Evolutionary conservation across 2,888 invertebrate genomes (phyloP), one percentile per base, ranked within the genome.

Genomic region (Nysson spinosus): DNA sequence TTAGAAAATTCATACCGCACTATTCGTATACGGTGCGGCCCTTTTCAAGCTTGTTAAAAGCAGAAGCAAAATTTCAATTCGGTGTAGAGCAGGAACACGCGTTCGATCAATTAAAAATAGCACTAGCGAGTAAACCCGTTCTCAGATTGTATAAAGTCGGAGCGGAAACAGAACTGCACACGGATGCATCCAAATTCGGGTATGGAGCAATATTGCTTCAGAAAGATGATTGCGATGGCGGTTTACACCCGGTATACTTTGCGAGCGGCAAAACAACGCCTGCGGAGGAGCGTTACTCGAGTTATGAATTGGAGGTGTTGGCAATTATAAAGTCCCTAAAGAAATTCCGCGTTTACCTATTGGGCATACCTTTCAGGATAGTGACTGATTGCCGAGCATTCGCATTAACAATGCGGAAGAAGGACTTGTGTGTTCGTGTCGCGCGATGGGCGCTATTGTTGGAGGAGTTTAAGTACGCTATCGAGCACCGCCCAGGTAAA

Each of bases 101-200:
- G 1, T 63, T 68, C 6, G 17, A 42, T 0, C 14, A 17, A 3
- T 4, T 63, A 4, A 64, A 64, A 14, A 0, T 19, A n/a, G 16
- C 4, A 0, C 14, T 66, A 5, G 35, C 34, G 12, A 28, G 12
- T 3, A 28, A 47, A 4, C 61, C 69, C 0, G 37, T 64, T 0
- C 46, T 69, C 9, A 9, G 5, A 6, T 28, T 72, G 1, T 69
- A 58, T 3, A 17, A 30, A 0, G 4, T 39, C 1, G 17, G 5
- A 0, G 61, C 61, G 0, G 51, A 66, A 1, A 68, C 68, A 0
- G 57, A 70, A 9, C 24, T 70, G 1, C 58, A 64, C 16, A 64
- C 63, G 0, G 58, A 60, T 14, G 66, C 62, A 1, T 63, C 39
- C 11, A 32, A 44, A 1, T 6, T 34, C 0, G 57, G 61, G 12